These are phyloP conservation scores for Diadophis punctatus DNA, from an alignment of 2,113 vertebrate genomes.

Conservation along the genomic window DNA sequence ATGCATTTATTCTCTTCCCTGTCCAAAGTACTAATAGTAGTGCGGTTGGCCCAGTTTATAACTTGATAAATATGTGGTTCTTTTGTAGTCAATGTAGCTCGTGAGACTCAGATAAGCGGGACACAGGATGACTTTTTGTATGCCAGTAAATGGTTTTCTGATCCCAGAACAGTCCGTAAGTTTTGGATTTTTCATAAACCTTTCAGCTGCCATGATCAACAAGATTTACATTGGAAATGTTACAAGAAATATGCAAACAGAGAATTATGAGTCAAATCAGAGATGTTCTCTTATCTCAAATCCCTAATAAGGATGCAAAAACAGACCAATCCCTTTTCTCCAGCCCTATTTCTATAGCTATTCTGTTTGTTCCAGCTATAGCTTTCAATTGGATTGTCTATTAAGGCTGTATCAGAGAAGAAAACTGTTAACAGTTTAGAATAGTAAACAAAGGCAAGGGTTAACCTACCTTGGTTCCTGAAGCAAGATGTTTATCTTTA, in stretches of 20 bases:
- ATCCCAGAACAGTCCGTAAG: not conserved
- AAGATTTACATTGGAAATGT: not conserved
- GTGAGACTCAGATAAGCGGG: not conserved
- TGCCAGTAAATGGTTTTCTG: not conserved
- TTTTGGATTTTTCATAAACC: not conserved
- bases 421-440: not conserved
- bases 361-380: not conserved
- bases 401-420: not conserved
- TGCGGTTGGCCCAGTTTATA: not conserved
- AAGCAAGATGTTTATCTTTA: conserved; percentile 11
- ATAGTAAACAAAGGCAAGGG: not conserved
- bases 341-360: not conserved
- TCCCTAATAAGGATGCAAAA: not conserved
- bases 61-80: not conserved
- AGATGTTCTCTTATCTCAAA: not conserved
- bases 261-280: not conserved
- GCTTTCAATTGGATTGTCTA: not conserved
- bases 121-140: not conserved
- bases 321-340: not conserved
- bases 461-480: not conserved
- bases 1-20: not conserved
- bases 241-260: not conserved
- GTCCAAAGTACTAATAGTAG: too few species aligned
- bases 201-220: not conserved
- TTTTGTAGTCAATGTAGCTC: not conserved